These are phyloP conservation scores for Agriopis marginaria DNA, from an alignment of 2,888 invertebrate genomes.

Conservation along the genomic window DNA sequence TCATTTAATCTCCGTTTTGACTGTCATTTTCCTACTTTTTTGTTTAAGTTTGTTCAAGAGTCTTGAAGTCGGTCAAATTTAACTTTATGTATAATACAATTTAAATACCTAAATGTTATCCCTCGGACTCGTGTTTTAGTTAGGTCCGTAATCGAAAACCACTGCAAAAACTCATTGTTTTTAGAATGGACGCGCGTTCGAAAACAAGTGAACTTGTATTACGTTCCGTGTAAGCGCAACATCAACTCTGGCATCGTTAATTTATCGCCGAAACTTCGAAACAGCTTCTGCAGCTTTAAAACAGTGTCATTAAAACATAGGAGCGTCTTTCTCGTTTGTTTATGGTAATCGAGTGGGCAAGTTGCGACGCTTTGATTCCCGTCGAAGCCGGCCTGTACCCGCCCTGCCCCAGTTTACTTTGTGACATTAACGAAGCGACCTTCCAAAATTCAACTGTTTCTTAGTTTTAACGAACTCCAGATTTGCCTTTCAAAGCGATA, in stretches of 20 bases:
- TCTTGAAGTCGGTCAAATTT: too few relatives aligned
- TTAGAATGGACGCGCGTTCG: constrained; percentile 33
- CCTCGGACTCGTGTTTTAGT: constrained; percentile 5
- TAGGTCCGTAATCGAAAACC: constrained; percentile 8
- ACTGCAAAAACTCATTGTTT: constrained; percentile 37
- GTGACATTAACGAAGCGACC: constrained; percentile 67
- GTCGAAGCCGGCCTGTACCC: constrained; percentile 59
- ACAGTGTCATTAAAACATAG: constrained; percentile 79
- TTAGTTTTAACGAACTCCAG: constrained; percentile 66
- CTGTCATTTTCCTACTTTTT: too few relatives aligned
- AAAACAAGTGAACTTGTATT: constrained; percentile 42
- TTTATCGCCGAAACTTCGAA: constrained; percentile 52
- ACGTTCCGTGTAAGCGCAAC: constrained; percentile 48
- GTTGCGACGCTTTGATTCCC: constrained; percentile 79
- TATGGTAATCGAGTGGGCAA: constrained; percentile 83
- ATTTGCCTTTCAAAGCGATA: constrained; percentile 62
- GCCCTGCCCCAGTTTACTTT: constrained; percentile 75
- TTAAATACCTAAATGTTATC: constrained; percentile 2
- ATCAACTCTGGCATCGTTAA: constrained; percentile 54
- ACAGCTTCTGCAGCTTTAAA: constrained; percentile 64
- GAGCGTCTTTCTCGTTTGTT: constrained; percentile 80
- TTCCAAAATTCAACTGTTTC: constrained; percentile 71
- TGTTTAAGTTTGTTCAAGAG: too few relatives aligned
- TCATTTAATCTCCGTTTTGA: neutral
- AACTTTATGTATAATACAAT: neutral